Evolutionary conservation across 2,797 vertebrate genomes (phyloP), one percentile per base, ranked within the genome.

Genomic region (Serranus cabrilla): DNA sequence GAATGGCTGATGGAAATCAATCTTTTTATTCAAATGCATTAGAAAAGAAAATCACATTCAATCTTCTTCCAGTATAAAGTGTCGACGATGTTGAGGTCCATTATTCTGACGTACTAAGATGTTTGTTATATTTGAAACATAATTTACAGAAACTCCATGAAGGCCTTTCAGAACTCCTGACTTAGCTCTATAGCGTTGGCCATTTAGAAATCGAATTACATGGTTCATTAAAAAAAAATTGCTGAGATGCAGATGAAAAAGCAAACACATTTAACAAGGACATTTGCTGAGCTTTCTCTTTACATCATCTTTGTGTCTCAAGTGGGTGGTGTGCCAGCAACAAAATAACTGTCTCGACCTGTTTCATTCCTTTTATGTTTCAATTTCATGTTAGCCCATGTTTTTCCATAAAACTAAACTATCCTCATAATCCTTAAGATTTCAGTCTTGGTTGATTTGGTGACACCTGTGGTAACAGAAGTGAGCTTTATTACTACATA

Each of bases 31-130:
- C 56, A 76, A 74, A 64, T 39, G 42, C 62, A 77, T 71, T 52
- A 76, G 42, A 57, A 50, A 74, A 72, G 21, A n/a, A 60, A 76
- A 75, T 66, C 74, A 84, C 74, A 84, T 79, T 90, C 73, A 72
- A 43, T 46, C 74, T 78, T 74, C 37, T 47, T 76, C 49, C 65
- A 79, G 58, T 76, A 82, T 57, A 25, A 62, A 74, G 50, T 71
- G 60, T 46, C 11, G 55, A 23, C 72, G n/a, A 43, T 21, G 12
- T 63, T 16, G 13, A 55, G n/a, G 25, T 10, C 42, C n/a, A 27
- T 70, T 63, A 13, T 12, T 56, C 23, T 31, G 21, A 47, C 4
- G 7, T 7, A n/a, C 17, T 37, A 4, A 55, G 57, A 5, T 12
- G 12, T 34, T 40, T 20, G 7, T 51, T 0, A 4, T 34, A 12